phyloP scores from a whole-genome alignment of 2,888 invertebrate species.

The Drosophila anomelani region DNA sequence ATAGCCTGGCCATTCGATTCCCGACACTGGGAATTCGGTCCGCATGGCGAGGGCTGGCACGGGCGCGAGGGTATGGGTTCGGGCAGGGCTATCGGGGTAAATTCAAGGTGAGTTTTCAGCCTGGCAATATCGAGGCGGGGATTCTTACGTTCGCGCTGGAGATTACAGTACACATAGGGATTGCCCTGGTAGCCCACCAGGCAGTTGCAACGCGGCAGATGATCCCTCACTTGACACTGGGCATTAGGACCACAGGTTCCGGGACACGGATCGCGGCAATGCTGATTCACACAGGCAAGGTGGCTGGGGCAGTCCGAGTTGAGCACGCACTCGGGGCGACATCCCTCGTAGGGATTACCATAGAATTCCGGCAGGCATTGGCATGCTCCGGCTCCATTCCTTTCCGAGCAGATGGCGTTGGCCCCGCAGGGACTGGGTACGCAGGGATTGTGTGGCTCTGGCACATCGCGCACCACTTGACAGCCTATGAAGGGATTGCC shows the following conservation, averaged over 20 bases:
- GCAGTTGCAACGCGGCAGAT: conserved; percentile 89
- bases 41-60: conserved; percentile 88
- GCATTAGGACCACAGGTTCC: conserved; percentile 91
- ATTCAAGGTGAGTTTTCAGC: conserved; percentile 12
- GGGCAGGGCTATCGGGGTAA: conserved; percentile 68
- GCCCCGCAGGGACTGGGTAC: conserved; percentile 91
- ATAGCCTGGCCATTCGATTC: conserved; percentile 86
- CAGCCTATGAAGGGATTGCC: conserved; percentile 87
- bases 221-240: conserved; percentile 90
- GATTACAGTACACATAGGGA: conserved; percentile 88
- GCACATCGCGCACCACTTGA: conserved; percentile 56
- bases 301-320: conserved; percentile 90
- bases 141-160: conserved; percentile 85
- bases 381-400: conserved; percentile 88
- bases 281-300: conserved; percentile 89
- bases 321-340: conserved; percentile 90
- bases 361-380: conserved; percentile 89
- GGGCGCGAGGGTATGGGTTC: conserved; percentile 84
- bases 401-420: conserved; percentile 89
- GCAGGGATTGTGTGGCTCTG: conserved; percentile 86
- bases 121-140: background rate
- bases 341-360: conserved; percentile 91
- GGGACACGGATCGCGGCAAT: conserved; percentile 91
- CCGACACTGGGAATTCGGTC: conserved; percentile 88
- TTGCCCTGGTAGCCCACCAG: conserved; percentile 90